Conservation (phyloP, 2,888 invertebrate genomes). For the Drosophila flavopinicola region DNA sequence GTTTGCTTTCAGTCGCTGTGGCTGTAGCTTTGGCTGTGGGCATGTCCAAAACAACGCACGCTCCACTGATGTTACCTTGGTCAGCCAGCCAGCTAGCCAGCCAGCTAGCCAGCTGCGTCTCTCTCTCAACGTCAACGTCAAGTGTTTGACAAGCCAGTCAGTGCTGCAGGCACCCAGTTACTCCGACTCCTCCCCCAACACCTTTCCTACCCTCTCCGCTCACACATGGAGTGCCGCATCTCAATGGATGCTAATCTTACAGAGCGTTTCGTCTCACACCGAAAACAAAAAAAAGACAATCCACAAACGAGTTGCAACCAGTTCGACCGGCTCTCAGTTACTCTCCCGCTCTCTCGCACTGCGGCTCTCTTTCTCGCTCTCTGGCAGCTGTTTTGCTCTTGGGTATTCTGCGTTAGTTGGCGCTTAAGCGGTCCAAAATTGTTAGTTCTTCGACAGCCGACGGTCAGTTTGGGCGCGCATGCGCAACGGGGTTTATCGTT, state of each 20-base stretch:
- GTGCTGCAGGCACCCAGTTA: slow-evolving; percentile 15
- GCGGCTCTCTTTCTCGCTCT: not conserved
- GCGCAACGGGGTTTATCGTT: slow-evolving; percentile 68
- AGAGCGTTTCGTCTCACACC: slow-evolving; percentile 38
- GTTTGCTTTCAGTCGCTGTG: slow-evolving; percentile 37
- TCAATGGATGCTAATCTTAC: slow-evolving; percentile 51
- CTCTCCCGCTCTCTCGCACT: slow-evolving; percentile 10
- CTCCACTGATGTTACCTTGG: slow-evolving; percentile 65
- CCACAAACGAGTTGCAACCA: slow-evolving; percentile 64
- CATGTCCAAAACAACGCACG: slow-evolving; percentile 48
- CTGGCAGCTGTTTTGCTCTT: not conserved
- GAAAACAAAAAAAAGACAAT: slow-evolving; percentile 10
- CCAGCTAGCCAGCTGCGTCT: slow-evolving; percentile 19
- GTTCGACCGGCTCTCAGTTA: slow-evolving; percentile 50
- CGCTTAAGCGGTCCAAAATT: slow-evolving; percentile 60
- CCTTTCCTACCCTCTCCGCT: not conserved
- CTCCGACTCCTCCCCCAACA: not conserved
- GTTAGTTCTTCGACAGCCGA: slow-evolving; percentile 83
- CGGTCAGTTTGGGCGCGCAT: slow-evolving; percentile 84
- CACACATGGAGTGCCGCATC: slow-evolving; percentile 35
- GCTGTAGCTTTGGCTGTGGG: slow-evolving; percentile 26
- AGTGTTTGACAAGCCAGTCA: slow-evolving; percentile 67
- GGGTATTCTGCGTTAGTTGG: slow-evolving; percentile 63
- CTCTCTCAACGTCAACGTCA: slow-evolving; percentile 34
- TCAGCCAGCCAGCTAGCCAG: slow-evolving; percentile 33